A percentile compares a stretch with the other conserved stretches of the same genome.
phyloP scores from a whole-genome alignment of 2,113 vertebrate species.

The Actenoides hombroni region DNA sequence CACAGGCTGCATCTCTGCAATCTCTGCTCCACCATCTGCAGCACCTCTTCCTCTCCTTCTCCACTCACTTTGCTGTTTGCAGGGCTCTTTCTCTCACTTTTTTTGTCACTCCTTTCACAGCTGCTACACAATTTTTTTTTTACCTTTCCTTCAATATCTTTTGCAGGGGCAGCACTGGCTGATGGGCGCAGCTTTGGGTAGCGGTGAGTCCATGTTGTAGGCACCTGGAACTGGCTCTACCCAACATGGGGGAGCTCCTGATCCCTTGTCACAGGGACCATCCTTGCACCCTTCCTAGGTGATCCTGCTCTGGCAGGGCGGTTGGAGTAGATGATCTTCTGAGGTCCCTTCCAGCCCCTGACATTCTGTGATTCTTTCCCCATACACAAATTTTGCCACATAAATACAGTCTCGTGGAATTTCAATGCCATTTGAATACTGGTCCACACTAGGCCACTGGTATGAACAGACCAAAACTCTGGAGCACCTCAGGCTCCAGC shows the following conservation, averaged over 20 bases:
- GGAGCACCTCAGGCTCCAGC: background rate
- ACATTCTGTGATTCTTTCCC: no score
- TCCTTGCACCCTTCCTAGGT: background rate
- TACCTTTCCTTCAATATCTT: background rate
- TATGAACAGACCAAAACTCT: background rate
- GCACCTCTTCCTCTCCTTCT: background rate
- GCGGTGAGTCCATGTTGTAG: background rate
- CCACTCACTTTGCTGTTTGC: background rate
- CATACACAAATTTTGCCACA: background rate
- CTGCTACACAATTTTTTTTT: background rate
- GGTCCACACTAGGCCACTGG: background rate
- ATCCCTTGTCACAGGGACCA: background rate
- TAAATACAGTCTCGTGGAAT: background rate
- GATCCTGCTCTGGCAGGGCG: no score
- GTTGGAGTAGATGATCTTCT: no score
- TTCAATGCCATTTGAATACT: background rate
- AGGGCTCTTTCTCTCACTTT: background rate
- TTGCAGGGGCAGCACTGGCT: background rate
- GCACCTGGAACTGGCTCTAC: background rate
- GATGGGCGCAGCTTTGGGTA: background rate
- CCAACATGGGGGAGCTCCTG: accelerated
- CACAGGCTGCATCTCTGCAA: background rate
- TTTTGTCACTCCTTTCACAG: background rate
- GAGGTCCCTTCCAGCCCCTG: no score
- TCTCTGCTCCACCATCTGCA: background rate